A percentile compares a stretch with the other conserved stretches of the same genome.
phyloP scores from a whole-genome alignment of 2,888 invertebrate genomes.

The Cybosia mesomella region DNA sequence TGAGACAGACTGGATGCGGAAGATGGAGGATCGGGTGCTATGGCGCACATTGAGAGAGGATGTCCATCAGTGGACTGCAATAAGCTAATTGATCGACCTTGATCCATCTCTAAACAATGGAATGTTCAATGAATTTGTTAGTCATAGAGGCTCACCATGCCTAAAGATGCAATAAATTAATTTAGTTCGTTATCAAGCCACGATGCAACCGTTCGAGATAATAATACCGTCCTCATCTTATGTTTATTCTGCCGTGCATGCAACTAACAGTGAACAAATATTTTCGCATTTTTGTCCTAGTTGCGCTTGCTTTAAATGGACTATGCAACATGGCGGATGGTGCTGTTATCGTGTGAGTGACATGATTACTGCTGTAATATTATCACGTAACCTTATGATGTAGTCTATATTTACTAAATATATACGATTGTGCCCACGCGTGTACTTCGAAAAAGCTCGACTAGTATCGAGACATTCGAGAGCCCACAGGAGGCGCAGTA shows the following conservation, averaged over 20 bases:
- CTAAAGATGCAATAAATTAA: conserved; percentile 15
- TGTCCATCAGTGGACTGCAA: background rate
- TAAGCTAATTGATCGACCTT: background rate
- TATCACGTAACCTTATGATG: conserved; percentile 4
- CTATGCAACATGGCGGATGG: conserved; percentile 23
- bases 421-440: background rate
- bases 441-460: background rate
- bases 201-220: conserved; percentile 36
- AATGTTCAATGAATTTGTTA: conserved; percentile 1
- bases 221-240: conserved; percentile 49
- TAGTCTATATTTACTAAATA: background rate
- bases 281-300: conserved; percentile 52
- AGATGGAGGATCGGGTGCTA: too few relatives aligned
- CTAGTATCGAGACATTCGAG: background rate
- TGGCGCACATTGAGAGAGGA: too few relatives aligned
- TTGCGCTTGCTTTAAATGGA: conserved; percentile 28
- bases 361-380: conserved; percentile 4
- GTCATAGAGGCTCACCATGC: background rate
- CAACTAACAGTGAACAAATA: conserved; percentile 50
- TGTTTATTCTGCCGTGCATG: conserved; percentile 46
- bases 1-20: too few relatives aligned
- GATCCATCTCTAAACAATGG: background rate
- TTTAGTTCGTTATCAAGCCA: conserved; percentile 11
- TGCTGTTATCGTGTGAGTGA: conserved; percentile 8
- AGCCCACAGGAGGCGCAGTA: background rate